Conservation (phyloP, 2,888 invertebrate species). For the Cheilosia impressa region DNA sequence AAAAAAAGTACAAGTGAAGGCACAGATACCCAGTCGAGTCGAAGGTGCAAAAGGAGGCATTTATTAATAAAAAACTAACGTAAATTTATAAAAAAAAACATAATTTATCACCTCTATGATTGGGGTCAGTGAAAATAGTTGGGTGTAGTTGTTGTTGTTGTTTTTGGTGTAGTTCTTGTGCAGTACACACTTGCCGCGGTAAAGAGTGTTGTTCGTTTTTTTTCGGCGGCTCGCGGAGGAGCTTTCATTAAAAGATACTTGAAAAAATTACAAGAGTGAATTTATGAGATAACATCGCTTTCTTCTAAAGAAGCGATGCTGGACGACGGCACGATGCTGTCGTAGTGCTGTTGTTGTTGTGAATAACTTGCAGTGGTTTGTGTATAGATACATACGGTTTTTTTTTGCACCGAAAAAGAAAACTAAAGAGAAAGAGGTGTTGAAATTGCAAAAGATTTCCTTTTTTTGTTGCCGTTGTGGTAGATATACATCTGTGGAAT, state of each 20-base stretch:
- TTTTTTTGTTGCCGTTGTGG: slow-evolving; percentile 4
- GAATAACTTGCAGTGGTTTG: slow-evolving; percentile 26
- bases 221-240: slow-evolving; percentile 14
- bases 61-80: slow-evolving; percentile 30
- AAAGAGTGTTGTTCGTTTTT: slow-evolving; percentile 16
- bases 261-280: slow-evolving; percentile 5
- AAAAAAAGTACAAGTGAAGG: slow-evolving; percentile 54
- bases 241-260: slow-evolving; percentile 48
- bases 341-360: slow-evolving; percentile 14
- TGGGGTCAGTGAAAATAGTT: slow-evolving; percentile 83
- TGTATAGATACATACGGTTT: not conserved
- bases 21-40: slow-evolving; percentile 9
- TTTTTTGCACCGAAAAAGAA: slow-evolving; percentile 7
- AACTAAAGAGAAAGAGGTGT: slow-evolving; percentile 15
- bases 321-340: slow-evolving; percentile 13
- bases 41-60: slow-evolving; percentile 33
- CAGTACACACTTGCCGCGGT: slow-evolving; percentile 12
- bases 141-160: slow-evolving; percentile 18
- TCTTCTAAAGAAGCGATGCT: slow-evolving; percentile 55
- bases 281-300: slow-evolving; percentile 65
- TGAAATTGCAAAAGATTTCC: slow-evolving; percentile 11
- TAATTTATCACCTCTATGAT: slow-evolving; percentile 76
- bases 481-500: not conserved
- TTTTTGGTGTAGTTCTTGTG: not conserved
- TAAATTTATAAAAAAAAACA: slow-evolving; percentile 37